phyloP scores from a whole-genome alignment of 2,797 vertebrate genomes.

The Tympanoctomys barrerae region DNA sequence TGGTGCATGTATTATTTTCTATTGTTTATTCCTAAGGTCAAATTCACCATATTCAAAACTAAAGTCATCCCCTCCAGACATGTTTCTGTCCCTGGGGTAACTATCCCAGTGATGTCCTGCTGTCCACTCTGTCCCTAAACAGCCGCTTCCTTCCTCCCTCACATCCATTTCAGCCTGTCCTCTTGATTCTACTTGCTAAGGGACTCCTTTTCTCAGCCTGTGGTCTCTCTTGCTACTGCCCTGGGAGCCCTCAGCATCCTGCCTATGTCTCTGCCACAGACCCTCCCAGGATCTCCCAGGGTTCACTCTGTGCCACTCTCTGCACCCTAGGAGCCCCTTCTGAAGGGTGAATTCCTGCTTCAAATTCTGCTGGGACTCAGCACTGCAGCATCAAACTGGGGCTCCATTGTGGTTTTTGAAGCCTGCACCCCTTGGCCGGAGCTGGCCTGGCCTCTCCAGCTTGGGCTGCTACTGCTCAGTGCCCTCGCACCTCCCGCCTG shows the following conservation, averaged over 20 bases:
- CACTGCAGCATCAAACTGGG: neutral
- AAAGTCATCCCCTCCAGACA: neutral
- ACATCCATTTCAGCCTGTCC: neutral
- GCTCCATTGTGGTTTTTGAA: neutral
- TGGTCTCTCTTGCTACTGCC: neutral
- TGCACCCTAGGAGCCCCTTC: conserved; percentile 25
- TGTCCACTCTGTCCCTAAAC: neutral
- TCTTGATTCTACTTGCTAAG: neutral
- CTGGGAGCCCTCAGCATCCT: neutral
- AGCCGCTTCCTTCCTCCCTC: neutral
- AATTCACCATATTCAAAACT: conserved; percentile 21
- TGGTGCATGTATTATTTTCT: neutral
- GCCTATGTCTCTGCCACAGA: neutral
- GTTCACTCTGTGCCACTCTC: neutral
- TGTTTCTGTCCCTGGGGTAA: neutral
- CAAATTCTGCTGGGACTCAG: neutral
- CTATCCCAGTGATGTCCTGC: neutral
- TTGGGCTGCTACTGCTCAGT: neutral
- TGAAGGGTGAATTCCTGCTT: neutral
- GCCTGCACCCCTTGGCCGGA: neutral
- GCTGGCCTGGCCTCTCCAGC: neutral
- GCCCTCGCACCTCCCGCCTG: neutral
- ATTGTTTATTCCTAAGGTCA: neutral
- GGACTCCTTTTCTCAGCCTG: neutral
- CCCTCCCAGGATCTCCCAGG: neutral